A percentile compares a stretch with the other conserved stretches of the same genome.
Evolutionary conservation across 2,797 vertebrate genomes (phyloP).

Genomic region (Enteromius mattozi): DNA sequence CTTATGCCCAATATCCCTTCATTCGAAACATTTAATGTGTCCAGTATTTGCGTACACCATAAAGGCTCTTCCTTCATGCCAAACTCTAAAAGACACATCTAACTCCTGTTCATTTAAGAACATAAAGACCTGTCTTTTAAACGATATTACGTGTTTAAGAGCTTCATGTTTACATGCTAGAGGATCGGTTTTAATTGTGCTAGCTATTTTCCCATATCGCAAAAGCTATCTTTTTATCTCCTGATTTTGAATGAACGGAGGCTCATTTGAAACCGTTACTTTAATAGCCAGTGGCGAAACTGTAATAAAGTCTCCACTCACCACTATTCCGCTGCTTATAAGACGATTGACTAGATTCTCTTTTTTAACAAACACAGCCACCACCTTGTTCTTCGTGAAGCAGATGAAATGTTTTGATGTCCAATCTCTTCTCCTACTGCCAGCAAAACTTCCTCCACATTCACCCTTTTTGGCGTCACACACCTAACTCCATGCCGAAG

Average conservation of each 20-base stretch:
- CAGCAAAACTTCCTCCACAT: background rate
- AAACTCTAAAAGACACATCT: background rate
- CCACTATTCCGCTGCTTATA: background rate
- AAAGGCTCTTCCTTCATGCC: background rate
- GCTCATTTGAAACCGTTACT: background rate
- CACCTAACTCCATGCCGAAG: background rate
- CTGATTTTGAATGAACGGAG: background rate
- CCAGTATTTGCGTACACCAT: background rate
- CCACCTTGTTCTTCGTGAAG: background rate
- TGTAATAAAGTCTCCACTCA: background rate
- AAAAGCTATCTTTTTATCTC: background rate
- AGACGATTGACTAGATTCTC: background rate
- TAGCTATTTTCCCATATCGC: background rate
- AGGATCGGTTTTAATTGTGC: background rate
- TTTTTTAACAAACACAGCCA: background rate
- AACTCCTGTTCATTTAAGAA: background rate
- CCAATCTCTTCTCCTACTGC: background rate
- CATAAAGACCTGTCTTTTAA: background rate
- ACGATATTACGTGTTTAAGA: background rate
- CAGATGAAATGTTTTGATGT: background rate
- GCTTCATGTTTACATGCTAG: background rate
- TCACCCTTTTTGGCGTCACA: background rate
- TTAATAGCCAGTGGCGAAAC: background rate
- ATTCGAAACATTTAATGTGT: background rate
- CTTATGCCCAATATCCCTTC: background rate